phyloP scores from a whole-genome alignment of 2,888 invertebrate genomes.

The Elysia crispata region DNA sequence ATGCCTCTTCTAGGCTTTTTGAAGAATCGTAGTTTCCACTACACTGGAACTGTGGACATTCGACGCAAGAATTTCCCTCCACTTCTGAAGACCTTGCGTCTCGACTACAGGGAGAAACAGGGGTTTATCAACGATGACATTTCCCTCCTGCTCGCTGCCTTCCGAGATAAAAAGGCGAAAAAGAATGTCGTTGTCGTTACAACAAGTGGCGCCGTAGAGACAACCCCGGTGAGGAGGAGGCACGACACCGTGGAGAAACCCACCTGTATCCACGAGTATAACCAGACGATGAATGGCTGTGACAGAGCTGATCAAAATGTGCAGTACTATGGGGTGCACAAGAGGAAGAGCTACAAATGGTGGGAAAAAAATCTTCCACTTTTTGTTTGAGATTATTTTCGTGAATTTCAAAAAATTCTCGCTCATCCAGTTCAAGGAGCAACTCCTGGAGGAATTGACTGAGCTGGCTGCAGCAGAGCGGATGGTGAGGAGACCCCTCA shows the following conservation, averaged over 20 bases:
- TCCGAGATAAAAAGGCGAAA: conserved; percentile 18
- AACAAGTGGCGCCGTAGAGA: neutral
- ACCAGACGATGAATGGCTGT: conserved; percentile 26
- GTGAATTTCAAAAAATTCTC: neutral
- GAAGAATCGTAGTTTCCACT: neutral
- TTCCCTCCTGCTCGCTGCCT: neutral
- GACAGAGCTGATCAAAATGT: conserved; percentile 15
- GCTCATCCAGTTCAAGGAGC: no score
- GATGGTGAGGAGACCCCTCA: no score
- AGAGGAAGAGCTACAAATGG: neutral
- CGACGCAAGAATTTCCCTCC: neutral
- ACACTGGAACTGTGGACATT: conserved; percentile 6
- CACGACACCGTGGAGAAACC: neutral
- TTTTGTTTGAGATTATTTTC: neutral
- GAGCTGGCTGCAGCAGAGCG: no score
- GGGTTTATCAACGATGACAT: neutral
- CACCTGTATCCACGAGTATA: conserved; percentile 3
- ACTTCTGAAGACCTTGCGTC: neutral
- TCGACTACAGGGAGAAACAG: conserved; percentile 7
- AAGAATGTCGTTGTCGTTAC: conserved; percentile 5
- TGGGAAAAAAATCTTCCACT: conserved; percentile 25
- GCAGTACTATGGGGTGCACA: conserved; percentile 6
- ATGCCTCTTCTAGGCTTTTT: neutral
- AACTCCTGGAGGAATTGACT: no score
- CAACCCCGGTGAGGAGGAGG: neutral